Evolutionary conservation across 2,888 invertebrate genomes (phyloP).

Genomic region (Eristalis pertinax): DNA sequence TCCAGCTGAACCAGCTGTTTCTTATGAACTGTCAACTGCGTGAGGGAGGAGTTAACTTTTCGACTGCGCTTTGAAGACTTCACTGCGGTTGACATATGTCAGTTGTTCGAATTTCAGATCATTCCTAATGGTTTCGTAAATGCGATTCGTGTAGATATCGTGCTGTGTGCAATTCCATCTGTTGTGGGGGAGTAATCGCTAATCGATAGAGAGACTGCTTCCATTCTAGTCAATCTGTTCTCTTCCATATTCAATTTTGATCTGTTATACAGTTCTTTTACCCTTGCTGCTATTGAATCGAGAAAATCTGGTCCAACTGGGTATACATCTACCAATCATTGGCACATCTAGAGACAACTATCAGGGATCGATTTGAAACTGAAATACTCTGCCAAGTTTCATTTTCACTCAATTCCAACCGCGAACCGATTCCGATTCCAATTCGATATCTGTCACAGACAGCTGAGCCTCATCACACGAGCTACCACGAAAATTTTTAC

Average conservation of each 20-base stretch:
- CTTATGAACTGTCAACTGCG: constrained; percentile 70
- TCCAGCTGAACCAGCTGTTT: constrained; percentile 73
- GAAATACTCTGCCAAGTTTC: background rate
- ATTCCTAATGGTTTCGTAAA: background rate
- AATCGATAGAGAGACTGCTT: no score
- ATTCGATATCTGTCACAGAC: constrained; percentile 52
- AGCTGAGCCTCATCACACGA: constrained; percentile 31
- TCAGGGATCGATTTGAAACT: background rate
- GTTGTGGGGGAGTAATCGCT: no score
- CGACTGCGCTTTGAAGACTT: constrained; percentile 56
- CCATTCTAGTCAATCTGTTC: no score
- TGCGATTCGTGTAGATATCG: background rate
- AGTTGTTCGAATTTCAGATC: constrained; percentile 10
- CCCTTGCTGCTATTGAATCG: no score
- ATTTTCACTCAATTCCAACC: constrained; percentile 14
- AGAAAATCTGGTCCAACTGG: no score
- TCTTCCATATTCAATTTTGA: no score
- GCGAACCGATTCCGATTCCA: constrained; percentile 41
- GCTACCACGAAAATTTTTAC: background rate
- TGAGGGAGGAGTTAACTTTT: constrained; percentile 51
- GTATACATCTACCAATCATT: no score
- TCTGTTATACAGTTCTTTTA: no score
- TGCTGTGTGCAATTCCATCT: background rate
- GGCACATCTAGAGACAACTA: no score
- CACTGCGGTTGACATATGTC: constrained; percentile 33